Base-by-base conservation (phyloP, 2,113 vertebrate genomes). In the Megaceryle torquata region DNA sequence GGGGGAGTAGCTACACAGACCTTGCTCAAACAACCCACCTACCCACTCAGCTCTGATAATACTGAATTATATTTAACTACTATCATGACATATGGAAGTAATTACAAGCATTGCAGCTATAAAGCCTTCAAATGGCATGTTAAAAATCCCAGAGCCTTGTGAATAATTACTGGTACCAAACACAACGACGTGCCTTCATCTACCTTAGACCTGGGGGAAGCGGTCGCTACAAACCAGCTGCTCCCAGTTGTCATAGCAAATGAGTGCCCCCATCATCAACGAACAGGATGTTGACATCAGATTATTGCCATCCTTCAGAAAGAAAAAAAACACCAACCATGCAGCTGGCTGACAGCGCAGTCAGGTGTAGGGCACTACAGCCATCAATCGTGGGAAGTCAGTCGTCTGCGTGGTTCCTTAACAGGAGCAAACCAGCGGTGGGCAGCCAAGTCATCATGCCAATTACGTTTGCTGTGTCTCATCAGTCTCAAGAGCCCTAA, bases 321-420 rank as follows among this genome's bases (percentile, higher is more conserved):
- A 35, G 65, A 13, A 70, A 11, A 56, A 21, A 7, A 53, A 28
- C 11, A 56, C 0, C 28, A 39, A 65, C 69, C 9, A 2, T 0
- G 15, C 43, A 51, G 68, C 25, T 7, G 5, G 1, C 41, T 44
- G 86, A 50, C 39, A 57, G 90, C 15, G 56, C 28, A 2, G 80
- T 0, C 7, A 13, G 82, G 60, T 10, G 48, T 2, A 10, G 59
- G 68, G 64, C 3, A 1, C 5, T 10, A 19, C 59, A 37, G 10
- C 41, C 69, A 28, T 37, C 88, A 6, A 6, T 54, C 17, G 8
- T 3, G 54, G 56, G 54, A 19, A 9, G 5, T 0, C 43, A 1
- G 1, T 2, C 28, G 26, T 28, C 86, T 29, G 60, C 6, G 0
- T 7, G n/a, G 26, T 0, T 31, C 81, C 86, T 24, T 10, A 44